Percentiles rank a stretch among this genome's conserved stretches.
These are phyloP conservation scores for Epinephelus coioides DNA, from an alignment of 2,797 vertebrate genomes.

Conservation along the genomic window DNA sequence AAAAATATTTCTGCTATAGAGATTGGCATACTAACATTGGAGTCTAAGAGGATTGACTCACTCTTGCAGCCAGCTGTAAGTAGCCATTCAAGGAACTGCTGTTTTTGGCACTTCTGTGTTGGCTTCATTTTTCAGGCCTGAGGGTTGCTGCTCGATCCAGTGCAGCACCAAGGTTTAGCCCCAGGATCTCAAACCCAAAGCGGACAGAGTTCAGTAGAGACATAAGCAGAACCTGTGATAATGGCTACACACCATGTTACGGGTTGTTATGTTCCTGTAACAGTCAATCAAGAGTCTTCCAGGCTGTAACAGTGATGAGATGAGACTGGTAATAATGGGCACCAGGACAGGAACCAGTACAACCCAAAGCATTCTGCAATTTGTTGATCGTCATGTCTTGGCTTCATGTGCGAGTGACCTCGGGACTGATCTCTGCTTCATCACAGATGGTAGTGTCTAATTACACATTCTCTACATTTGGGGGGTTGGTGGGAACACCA, in stretches of 20 bases:
- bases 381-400: constrained; percentile 19
- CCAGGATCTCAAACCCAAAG: background rate
- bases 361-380: constrained; percentile 2
- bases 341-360: background rate
- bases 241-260: fast-evolving
- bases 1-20: too few species aligned
- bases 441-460: constrained; percentile 65
- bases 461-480: constrained; percentile 47
- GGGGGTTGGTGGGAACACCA: constrained; percentile 9
- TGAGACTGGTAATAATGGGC: background rate
- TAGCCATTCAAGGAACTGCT: too few species aligned
- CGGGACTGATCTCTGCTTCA: constrained; percentile 33
- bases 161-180: background rate
- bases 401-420: constrained; percentile 38
- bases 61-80: too few species aligned
- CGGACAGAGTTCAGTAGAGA: background rate
- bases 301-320: background rate
- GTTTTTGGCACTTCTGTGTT: too few species aligned
- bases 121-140: too few species aligned
- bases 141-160: too few species aligned
- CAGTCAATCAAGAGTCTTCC: background rate
- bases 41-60: too few species aligned
- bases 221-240: background rate
- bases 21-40: too few species aligned
- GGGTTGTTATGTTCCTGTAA: background rate